Base-by-base conservation (phyloP, 2,888 invertebrate species). In the Dolomedes plantarius region DNA sequence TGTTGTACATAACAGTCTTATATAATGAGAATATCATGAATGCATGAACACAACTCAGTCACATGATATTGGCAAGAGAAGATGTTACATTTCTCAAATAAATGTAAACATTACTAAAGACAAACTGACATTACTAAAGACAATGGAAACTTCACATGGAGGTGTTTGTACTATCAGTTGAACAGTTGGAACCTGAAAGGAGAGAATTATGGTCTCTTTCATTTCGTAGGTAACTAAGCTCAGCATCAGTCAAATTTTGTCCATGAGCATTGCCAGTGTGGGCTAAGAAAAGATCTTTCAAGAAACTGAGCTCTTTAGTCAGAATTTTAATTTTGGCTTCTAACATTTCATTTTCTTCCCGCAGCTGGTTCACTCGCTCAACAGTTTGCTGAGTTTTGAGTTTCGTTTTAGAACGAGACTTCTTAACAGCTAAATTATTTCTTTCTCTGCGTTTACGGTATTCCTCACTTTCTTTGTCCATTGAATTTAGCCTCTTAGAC, bases 371-470 rank as follows among this genome's bases (percentile, higher is more conserved):
- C 0, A 96, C 96, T 78, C 95, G 91, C 82, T 94, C 93, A 88
- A 95, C 92, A 5, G 96, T 96, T 90, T 96, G 95, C 90, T 95
- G 94, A 0, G 96, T 95, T 83, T 95, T 93, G 90, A 94, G 93
- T 88, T 90, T 90, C 29, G 90, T 90, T 91, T 96, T 96, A 78
- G 94, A 95, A 88, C 96, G 93, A 89, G 95, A 95, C 88, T 95
- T 94, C 91, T 96, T 96, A 0, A 96, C 96, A 78, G 96, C 96
- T 94, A 95, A 91, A 56, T 96, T 96, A 92, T 96, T 96, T 90
- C 95, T 93, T 90, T 95, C 95, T 41, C 96, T 92, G 75, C 94
- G 93, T 89, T 93, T 94, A 86, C 95, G 93, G 90, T 96, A 96
- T 89, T 95, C 95, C 16, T 94, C 95, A n/a, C 90, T 89, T 56